phyloP scores from a whole-genome alignment of 2,797 vertebrate species.

The Octomys mimax region DNA sequence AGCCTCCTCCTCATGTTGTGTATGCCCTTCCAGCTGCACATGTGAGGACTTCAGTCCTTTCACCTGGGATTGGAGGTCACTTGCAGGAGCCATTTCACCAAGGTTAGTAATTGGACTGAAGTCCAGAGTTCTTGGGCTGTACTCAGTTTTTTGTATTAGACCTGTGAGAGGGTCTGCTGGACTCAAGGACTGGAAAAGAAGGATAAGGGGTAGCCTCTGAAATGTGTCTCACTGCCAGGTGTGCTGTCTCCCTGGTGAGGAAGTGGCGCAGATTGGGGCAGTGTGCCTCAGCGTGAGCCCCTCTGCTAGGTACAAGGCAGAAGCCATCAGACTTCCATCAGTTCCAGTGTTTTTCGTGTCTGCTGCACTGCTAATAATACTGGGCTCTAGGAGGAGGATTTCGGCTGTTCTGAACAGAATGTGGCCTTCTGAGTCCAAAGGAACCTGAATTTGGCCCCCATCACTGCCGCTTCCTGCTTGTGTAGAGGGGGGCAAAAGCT shows the following conservation, averaged over 20 bases:
- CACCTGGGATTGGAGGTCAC: neutral
- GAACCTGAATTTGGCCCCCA: neutral
- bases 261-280: neutral
- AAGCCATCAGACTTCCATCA: neutral
- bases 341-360: neutral
- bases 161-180: neutral
- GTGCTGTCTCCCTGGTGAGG: neutral
- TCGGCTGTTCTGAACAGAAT: neutral
- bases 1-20: too few species aligned
- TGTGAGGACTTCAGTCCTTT: neutral
- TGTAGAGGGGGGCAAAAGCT: neutral
- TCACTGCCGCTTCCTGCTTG: neutral
- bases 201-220: neutral
- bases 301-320: neutral
- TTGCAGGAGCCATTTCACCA: neutral
- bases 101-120: neutral
- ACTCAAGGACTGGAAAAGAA: neutral
- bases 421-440: neutral
- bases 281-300: neutral
- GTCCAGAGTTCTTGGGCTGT: neutral
- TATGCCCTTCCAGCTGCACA: neutral
- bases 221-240: neutral
- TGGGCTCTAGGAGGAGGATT: neutral
- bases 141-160: neutral
- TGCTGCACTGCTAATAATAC: neutral